These are phyloP conservation scores for Amphibalanus amphitrite DNA, from an alignment of 1,140 invertebrate species.

Conservation along the genomic window DNA sequence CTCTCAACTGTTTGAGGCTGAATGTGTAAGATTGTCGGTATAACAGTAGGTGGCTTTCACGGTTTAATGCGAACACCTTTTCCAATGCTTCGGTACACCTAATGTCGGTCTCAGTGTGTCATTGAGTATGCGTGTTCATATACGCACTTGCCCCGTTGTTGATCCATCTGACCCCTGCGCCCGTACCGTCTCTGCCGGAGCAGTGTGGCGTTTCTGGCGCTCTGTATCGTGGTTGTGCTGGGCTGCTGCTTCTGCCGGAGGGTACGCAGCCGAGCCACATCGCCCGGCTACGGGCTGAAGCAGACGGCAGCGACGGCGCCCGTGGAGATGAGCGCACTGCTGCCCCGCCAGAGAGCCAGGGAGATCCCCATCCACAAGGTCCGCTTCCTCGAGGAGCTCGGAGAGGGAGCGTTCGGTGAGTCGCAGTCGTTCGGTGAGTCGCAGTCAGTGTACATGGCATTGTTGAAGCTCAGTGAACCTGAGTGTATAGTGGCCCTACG, in stretches of 20 bases:
- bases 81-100: too few relatives aligned
- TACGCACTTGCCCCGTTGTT: too few relatives aligned
- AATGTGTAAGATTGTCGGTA: too few relatives aligned
- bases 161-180: too few relatives aligned
- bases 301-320: slow-evolving; percentile 28
- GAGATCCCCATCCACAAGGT: slow-evolving; percentile 54
- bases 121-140: too few relatives aligned
- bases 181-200: too few relatives aligned
- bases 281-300: slow-evolving; percentile 9
- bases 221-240: slow-evolving; percentile 21
- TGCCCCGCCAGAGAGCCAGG: slow-evolving; percentile 33
- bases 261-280: neutral
- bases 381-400: slow-evolving; percentile 78
- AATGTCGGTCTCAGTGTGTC: too few relatives aligned
- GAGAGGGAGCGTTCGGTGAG: slow-evolving; percentile 87
- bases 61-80: too few relatives aligned
- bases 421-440: too few relatives aligned
- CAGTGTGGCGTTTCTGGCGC: neutral
- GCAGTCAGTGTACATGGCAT: too few relatives aligned
- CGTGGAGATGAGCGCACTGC: slow-evolving; percentile 59
- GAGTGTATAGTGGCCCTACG: neutral
- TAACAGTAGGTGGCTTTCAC: too few relatives aligned
- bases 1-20: too few relatives aligned
- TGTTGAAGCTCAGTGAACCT: neutral
- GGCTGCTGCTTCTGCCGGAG: neutral